A percentile compares a stretch with the other conserved stretches of the same genome.
Conservation (phyloP, 2,888 invertebrate species). For the Luperina nickerlii region DNA sequence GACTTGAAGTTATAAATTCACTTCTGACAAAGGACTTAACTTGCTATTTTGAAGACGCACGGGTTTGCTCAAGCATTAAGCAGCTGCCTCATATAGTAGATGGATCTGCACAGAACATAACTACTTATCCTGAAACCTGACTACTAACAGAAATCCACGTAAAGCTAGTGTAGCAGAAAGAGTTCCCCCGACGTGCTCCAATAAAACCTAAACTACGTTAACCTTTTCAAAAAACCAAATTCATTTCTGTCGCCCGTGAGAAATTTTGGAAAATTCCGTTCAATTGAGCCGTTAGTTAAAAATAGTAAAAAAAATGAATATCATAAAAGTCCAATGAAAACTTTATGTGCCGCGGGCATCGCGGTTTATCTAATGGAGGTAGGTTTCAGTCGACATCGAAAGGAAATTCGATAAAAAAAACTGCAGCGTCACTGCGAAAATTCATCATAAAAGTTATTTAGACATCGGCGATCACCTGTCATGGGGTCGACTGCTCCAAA, state of each 20-base stretch:
- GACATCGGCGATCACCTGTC: constrained; percentile 58
- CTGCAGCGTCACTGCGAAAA: constrained; percentile 75
- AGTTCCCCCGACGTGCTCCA: neutral
- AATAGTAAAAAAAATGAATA: neutral
- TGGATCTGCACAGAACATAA: neutral
- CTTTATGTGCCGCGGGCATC: neutral
- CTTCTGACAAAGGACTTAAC: constrained; percentile 6
- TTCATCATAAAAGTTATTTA: constrained; percentile 74
- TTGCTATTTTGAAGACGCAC: neutral
- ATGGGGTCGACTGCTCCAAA: constrained; percentile 38
- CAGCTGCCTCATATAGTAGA: neutral
- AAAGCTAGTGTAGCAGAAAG: neutral
- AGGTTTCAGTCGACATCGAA: constrained; percentile 68
- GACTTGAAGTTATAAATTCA: constrained; percentile 14
- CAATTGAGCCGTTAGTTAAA: neutral
- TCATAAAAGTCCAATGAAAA: constrained; percentile 34
- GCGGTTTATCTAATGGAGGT: constrained; percentile 69
- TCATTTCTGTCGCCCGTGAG: neutral
- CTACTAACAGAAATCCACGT: neutral
- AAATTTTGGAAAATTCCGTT: neutral
- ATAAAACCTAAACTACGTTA: neutral
- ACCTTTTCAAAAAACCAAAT: neutral
- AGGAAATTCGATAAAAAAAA: constrained; percentile 81
- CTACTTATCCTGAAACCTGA: no score
- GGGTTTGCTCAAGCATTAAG: neutral